A percentile compares a stretch with the other conserved stretches of the same genome.
These are phyloP conservation scores for Drosophila algonquin DNA, from an alignment of 2,888 invertebrate genomes.

Conservation along the genomic window DNA sequence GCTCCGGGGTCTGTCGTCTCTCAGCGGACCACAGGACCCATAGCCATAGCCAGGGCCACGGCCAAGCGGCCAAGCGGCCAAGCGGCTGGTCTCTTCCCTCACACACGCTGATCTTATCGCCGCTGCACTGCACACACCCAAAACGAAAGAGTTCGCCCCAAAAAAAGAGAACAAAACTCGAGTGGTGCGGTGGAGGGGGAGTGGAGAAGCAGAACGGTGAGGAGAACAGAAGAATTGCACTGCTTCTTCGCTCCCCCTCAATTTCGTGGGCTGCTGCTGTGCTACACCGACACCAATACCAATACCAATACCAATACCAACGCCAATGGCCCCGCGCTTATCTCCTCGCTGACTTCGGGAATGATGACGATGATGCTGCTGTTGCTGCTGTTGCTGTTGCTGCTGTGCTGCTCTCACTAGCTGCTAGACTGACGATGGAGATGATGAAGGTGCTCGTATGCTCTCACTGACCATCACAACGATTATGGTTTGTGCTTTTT, in stretches of 20 bases:
- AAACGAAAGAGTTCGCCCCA: constrained; percentile 60
- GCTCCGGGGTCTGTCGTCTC: constrained; percentile 2
- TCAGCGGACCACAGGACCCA: neutral
- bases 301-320: constrained; percentile 16
- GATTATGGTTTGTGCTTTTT: neutral
- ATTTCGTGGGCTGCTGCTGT: constrained; percentile 65
- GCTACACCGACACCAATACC: constrained; percentile 58
- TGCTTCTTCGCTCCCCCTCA: neutral
- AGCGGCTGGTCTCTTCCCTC: constrained; percentile 29
- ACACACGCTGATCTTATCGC: constrained; percentile 71
- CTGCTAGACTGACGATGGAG: neutral
- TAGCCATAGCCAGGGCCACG: neutral
- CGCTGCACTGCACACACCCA: constrained; percentile 61
- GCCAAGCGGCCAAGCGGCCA: neutral
- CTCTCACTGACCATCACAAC: neutral
- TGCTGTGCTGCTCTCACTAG: neutral
- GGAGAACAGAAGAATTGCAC: constrained; percentile 25
- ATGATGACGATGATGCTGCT: constrained; percentile 37
- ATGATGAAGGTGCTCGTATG: neutral
- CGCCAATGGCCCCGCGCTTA: constrained; percentile 29
- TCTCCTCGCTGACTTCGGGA: no score
- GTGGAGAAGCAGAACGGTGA: neutral
- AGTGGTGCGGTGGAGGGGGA: constrained; percentile 1
- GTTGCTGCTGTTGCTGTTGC: constrained; percentile 24
- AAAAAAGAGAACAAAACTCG: constrained; percentile 22